These are phyloP conservation scores for Phenganax subtilis DNA, from an alignment of 92 coral and sea anemone species.

Conservation along the genomic window DNA sequence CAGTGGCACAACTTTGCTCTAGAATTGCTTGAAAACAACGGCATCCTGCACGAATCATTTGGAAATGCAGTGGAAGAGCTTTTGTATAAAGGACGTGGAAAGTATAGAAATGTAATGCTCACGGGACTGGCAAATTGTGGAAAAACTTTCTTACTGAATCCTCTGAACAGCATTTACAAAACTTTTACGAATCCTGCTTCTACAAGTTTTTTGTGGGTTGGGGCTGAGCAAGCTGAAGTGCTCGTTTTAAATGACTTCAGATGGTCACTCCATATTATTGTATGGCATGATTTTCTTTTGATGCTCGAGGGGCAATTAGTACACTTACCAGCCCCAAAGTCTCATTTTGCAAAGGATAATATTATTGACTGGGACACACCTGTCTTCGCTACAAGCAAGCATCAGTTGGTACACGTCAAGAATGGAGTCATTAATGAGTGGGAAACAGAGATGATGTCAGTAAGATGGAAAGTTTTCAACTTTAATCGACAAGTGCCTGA, in stretches of 20 bases:
- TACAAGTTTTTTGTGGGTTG: conserved; percentile 9
- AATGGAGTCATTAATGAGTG: background rate
- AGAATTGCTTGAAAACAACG: conserved; percentile 12
- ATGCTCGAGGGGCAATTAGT: conserved; percentile 27
- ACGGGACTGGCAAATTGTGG: conserved; percentile 30
- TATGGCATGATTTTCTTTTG: conserved; percentile 33
- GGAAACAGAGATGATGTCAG: conserved; percentile 46
- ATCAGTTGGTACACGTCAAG: conserved; percentile 6
- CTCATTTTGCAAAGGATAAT: background rate
- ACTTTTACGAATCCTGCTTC: conserved; percentile 9
- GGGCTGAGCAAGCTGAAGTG: background rate
- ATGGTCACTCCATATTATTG: background rate
- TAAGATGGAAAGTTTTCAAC: conserved; percentile 40
- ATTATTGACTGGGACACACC: conserved; percentile 30
- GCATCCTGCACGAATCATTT: background rate
- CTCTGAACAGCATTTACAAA: background rate
- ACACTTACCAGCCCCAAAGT: conserved; percentile 30
- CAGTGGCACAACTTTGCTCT: background rate
- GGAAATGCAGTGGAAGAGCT: conserved; percentile 14
- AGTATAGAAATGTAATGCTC: conserved; percentile 25
- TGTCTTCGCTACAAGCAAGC: conserved; percentile 17
- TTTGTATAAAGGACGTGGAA: conserved; percentile 11
- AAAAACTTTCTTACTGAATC: conserved; percentile 1
- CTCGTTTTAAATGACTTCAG: conserved; percentile 33
- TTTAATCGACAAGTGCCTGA: conserved; percentile 13